These are phyloP conservation scores for Pterobdella sp. DNA, from an alignment of 2,888 invertebrate species.

Conservation along the genomic window DNA sequence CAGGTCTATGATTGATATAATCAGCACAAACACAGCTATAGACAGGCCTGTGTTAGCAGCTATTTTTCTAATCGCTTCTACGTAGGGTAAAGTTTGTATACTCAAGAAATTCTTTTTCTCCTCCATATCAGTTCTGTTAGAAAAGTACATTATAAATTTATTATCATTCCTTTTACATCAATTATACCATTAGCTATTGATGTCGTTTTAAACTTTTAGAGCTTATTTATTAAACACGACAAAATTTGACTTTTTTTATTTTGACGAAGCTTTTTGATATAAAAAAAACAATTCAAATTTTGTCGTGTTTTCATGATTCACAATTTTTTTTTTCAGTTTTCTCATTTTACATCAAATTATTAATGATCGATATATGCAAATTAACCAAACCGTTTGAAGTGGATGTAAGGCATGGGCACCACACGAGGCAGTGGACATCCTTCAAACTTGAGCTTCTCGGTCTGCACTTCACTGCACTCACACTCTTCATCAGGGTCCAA, in stretches of 20 bases:
- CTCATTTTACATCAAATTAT: background rate
- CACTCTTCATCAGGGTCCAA: slow-evolving; percentile 35
- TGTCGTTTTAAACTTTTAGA: background rate
- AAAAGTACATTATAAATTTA: too few species aligned
- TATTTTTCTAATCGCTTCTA: slow-evolving; percentile 42
- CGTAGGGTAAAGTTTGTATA: slow-evolving; percentile 35
- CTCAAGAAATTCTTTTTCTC: slow-evolving; percentile 32
- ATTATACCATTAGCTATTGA: background rate
- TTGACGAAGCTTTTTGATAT: background rate
- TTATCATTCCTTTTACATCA: too few species aligned
- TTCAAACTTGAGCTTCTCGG: slow-evolving; percentile 36
- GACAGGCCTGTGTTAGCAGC: slow-evolving; percentile 45
- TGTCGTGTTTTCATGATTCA: too few species aligned
- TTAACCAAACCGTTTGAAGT: slow-evolving; percentile 25
- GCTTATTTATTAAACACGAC: background rate
- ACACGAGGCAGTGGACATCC: slow-evolving; percentile 39
- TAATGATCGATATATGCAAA: background rate
- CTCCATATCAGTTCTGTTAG: slow-evolving; percentile 35
- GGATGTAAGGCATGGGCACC: slow-evolving; percentile 36
- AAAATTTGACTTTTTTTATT: background rate
- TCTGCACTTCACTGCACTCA: slow-evolving; percentile 36
- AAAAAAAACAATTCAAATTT: too few species aligned
- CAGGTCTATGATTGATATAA: slow-evolving; percentile 46
- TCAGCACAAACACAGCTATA: slow-evolving; percentile 44
- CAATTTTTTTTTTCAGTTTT: too few species aligned